These are phyloP conservation scores for Esperia sulphurella DNA, from an alignment of 2,888 invertebrate species.

Conservation along the genomic window DNA sequence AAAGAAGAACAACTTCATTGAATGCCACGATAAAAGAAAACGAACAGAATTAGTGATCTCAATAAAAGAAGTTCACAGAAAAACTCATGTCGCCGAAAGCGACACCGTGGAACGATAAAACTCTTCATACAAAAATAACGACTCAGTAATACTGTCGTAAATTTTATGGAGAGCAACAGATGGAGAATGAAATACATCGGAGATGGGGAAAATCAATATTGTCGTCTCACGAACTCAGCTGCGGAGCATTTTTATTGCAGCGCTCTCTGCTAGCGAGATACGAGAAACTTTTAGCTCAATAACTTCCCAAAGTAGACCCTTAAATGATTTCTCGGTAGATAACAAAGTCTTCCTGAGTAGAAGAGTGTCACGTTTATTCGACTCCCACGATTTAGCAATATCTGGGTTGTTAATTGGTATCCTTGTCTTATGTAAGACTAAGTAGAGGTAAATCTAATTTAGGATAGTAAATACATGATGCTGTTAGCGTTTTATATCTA, in stretches of 20 bases:
- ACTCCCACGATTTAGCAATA: too few species aligned
- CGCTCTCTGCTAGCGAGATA: constrained; percentile 29
- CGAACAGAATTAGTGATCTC: constrained; percentile 33
- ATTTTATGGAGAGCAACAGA: constrained; percentile 78
- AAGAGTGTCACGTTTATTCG: too few species aligned
- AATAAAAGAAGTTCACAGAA: constrained; percentile 45
- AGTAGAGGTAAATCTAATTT: too few species aligned
- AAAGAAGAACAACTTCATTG: constrained; percentile 3
- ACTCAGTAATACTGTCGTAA: constrained; percentile 72
- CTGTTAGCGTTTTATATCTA: too few species aligned
- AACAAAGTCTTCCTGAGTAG: not conserved
- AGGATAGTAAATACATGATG: too few species aligned
- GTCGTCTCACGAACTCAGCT: constrained; percentile 55
- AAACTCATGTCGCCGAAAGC: constrained; percentile 51
- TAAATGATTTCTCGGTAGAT: constrained; percentile 9
- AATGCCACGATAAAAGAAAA: constrained; percentile 19
- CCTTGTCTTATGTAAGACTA: too few species aligned
- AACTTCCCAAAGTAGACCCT: constrained; percentile 21
- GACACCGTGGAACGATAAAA: constrained; percentile 58
- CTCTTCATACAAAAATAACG: constrained; percentile 74
- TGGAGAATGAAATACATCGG: constrained; percentile 72
- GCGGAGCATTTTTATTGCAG: constrained; percentile 54
- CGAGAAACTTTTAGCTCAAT: constrained; percentile 32
- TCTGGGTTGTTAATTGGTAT: too few species aligned
- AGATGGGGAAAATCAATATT: constrained; percentile 69